These are phyloP conservation scores for Nixonia krombeini DNA, from an alignment of 1,140 invertebrate genomes.

Conservation along the genomic window DNA sequence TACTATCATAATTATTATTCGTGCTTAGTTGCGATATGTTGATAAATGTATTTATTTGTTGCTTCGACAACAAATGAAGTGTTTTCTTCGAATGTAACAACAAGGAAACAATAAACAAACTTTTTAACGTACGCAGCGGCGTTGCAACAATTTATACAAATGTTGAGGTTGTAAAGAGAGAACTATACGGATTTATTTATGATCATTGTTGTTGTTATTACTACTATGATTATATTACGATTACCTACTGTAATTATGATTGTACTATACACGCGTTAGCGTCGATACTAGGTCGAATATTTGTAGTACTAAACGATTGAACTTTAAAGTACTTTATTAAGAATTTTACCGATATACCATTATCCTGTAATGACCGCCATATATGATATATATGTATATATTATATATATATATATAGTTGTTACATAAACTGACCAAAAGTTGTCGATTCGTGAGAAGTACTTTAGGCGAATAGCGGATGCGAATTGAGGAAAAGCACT, in stretches of 20 bases:
- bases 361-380: conserved; percentile 52
- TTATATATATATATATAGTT: conserved; percentile 41
- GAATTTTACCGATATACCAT: conserved; percentile 53
- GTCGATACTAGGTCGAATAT: conserved; percentile 49
- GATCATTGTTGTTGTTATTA: conserved; percentile 53
- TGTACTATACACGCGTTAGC: conserved; percentile 53
- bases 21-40: too few relatives aligned
- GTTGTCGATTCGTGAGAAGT: conserved; percentile 44
- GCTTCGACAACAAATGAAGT: too few relatives aligned
- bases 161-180: conserved; percentile 49
- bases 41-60: too few relatives aligned
- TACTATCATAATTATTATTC: too few relatives aligned
- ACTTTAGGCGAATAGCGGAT: conserved; percentile 44
- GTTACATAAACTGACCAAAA: conserved; percentile 54
- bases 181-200: conserved; percentile 55
- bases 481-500: conserved; percentile 46
- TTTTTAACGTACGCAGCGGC: not conserved
- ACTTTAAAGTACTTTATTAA: conserved; percentile 54
- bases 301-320: conserved; percentile 53
- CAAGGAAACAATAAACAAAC: conserved; percentile 3
- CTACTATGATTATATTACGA: conserved; percentile 43
- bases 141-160: conserved; percentile 15
- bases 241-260: conserved; percentile 50
- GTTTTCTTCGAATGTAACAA: conserved; percentile 4
- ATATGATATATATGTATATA: conserved; percentile 50